phyloP scores from a whole-genome alignment of 2,113 vertebrate genomes.

The Parus major region DNA sequence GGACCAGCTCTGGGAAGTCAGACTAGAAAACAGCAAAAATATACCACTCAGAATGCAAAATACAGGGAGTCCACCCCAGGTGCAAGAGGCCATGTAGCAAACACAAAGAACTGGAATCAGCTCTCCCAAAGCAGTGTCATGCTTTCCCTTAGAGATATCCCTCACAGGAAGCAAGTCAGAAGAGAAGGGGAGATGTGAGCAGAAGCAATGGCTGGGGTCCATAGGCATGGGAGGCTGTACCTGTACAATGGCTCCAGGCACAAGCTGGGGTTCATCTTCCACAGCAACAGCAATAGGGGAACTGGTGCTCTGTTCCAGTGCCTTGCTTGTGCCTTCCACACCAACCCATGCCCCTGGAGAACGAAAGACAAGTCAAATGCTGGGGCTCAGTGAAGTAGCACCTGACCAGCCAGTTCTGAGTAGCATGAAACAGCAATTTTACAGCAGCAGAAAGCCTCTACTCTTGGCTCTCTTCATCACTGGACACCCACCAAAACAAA shows the following conservation, averaged over 20 bases:
- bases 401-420: not conserved
- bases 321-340: not conserved
- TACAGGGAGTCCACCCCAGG: fast-evolving
- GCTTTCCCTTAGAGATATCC: not conserved
- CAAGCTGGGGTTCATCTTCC: not conserved
- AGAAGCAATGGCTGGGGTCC: not conserved
- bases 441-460: not conserved
- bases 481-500: not conserved
- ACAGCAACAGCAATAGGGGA: not conserved
- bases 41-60: not conserved
- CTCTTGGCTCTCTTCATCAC: not conserved
- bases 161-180: not conserved
- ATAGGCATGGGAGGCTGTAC: not conserved
- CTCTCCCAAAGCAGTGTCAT: not conserved
- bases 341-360: not conserved
- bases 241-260: not conserved
- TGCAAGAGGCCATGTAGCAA: not conserved
- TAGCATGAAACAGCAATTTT: not conserved
- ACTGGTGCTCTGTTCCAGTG: not conserved
- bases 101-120: not conserved
- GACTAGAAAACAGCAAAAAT: conserved; percentile 53
- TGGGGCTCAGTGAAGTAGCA: not conserved
- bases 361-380: not conserved
- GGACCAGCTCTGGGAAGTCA: conserved; percentile 75
- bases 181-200: not conserved